Evolutionary conservation across 92 coral and sea anemone species (phyloP).

Genomic region (Bergia puertoricense): DNA sequence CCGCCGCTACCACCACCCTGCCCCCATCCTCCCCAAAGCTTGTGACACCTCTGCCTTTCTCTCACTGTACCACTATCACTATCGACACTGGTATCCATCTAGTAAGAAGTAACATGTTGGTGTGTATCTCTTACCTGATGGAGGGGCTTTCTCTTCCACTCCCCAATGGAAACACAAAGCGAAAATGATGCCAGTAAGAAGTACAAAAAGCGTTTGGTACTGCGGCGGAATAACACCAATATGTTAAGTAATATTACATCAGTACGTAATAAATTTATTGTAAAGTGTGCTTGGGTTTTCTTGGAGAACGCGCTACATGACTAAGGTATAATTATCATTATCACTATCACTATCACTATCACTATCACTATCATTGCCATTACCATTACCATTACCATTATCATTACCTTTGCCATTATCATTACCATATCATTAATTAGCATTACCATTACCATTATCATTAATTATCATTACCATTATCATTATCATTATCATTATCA

Average conservation of each 20-base stretch:
- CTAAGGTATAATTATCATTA: too few relatives aligned
- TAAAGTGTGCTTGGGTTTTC: too few relatives aligned
- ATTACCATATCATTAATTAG: background rate
- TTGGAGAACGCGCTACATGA: too few relatives aligned
- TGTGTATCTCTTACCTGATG: conserved; percentile 35
- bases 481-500: too few relatives aligned
- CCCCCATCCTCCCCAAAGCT: background rate
- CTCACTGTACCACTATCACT: too few relatives aligned
- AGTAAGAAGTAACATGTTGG: background rate
- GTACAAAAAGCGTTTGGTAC: conserved; percentile 83
- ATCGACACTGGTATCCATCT: too few relatives aligned
- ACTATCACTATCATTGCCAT: too few relatives aligned
- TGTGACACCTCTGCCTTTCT: too few relatives aligned
- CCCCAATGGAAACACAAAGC: conserved; percentile 88
- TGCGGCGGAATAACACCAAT: conserved; percentile 34
- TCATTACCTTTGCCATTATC: background rate
- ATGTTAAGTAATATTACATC: background rate
- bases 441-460: background rate
- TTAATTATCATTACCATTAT: too few relatives aligned
- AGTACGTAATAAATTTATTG: too few relatives aligned
- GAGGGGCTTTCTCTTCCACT: conserved; percentile 64
- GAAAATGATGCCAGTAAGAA: conserved; percentile 76
- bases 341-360: too few relatives aligned
- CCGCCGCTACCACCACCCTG: background rate
- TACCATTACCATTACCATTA: too few relatives aligned